Percentiles rank a stretch among this genome's conserved stretches.
Conservation (phyloP, 2,797 vertebrate genomes). For the Dendrocincla fuliginosa region DNA sequence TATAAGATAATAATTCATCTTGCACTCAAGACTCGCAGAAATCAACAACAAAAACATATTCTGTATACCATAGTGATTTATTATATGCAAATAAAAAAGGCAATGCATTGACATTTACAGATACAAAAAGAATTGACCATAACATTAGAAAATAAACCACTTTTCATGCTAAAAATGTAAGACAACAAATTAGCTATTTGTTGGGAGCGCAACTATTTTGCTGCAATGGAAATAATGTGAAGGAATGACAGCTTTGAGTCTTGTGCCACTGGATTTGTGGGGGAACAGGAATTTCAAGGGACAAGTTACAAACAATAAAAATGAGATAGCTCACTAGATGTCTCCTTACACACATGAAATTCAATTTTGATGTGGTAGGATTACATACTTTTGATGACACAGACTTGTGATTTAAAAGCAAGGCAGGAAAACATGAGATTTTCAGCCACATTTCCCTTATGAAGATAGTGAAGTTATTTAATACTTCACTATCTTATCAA, state of each 20-base stretch:
- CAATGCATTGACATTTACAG: not conserved
- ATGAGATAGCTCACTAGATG: not conserved
- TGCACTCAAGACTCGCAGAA: not conserved
- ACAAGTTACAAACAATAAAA: not conserved
- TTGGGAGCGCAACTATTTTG: not conserved
- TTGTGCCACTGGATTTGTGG: not conserved
- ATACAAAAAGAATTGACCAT: not conserved
- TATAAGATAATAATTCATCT: not conserved
- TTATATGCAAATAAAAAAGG: not conserved
- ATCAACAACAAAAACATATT: not conserved
- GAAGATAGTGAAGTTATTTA: not conserved
- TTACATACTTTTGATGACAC: not conserved
- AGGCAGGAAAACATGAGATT: not conserved
- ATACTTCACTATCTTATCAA: not conserved
- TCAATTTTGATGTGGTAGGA: not conserved
- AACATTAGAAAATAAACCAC: not conserved
- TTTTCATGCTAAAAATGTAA: not conserved
- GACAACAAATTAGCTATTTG: not conserved
- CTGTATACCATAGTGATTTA: not conserved
- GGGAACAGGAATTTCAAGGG: not conserved
- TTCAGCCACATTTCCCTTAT: not conserved
- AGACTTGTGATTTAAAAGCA: conserved; percentile 15
- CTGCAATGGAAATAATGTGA: not conserved
- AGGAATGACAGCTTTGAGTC: not conserved
- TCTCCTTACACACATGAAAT: not conserved